These are phyloP conservation scores for Trypoxylon attenuatum DNA, from an alignment of 2,888 invertebrate genomes.

Conservation along the genomic window DNA sequence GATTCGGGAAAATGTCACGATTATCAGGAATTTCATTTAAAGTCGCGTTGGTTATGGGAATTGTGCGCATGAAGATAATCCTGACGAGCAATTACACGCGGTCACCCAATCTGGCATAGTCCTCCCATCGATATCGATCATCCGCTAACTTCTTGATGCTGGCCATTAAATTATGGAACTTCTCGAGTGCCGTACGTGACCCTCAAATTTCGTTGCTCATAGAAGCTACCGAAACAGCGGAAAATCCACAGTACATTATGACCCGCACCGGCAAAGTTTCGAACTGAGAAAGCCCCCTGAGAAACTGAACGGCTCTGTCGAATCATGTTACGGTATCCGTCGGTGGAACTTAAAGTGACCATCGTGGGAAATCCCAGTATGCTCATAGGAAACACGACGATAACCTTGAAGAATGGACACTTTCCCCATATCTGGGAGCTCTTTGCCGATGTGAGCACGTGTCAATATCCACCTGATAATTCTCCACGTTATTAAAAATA, in stretches of 20 bases:
- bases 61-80: neutral
- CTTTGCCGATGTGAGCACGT: conserved; percentile 40
- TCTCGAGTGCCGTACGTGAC: neutral
- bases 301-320: neutral
- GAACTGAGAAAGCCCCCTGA: neutral
- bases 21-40: no score
- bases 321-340: conserved; percentile 37
- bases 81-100: neutral
- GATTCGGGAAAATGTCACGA: neutral
- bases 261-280: neutral
- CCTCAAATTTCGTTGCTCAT: neutral
- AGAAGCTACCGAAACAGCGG: neutral
- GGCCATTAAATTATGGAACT: neutral
- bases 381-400: conserved; percentile 26
- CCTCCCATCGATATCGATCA: neutral
- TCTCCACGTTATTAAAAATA: neutral
- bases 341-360: conserved; percentile 44
- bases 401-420: conserved; percentile 43
- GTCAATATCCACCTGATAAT: conserved; percentile 5
- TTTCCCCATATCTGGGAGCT: conserved; percentile 44
- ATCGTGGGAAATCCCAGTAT: conserved; percentile 57
- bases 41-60: neutral
- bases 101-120: no score
- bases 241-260: neutral
- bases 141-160: neutral